These are phyloP conservation scores for Sycophila sp. DNA, from an alignment of 1,140 invertebrate genomes.

Conservation along the genomic window DNA sequence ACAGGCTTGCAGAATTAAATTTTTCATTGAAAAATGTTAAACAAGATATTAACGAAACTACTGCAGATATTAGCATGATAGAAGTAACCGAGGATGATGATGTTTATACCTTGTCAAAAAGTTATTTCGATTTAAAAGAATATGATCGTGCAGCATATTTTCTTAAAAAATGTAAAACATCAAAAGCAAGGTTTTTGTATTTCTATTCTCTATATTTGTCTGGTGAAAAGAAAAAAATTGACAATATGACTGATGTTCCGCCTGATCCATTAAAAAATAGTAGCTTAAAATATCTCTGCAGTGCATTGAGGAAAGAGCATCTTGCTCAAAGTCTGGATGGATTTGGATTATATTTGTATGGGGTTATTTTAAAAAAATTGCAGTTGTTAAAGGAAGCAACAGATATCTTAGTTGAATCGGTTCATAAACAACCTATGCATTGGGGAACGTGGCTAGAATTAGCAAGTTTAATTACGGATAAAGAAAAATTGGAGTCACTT, in stretches of 20 bases:
- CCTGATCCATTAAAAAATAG: constrained; percentile 72
- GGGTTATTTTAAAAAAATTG: constrained; percentile 89
- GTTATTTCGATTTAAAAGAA: constrained; percentile 92
- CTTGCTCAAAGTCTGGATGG: constrained; percentile 79
- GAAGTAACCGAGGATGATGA: constrained; percentile 72
- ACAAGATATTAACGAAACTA: constrained; percentile 60
- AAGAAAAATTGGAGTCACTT: constrained; percentile 73
- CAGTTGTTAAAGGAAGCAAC: constrained; percentile 80
- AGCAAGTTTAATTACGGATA: constrained; percentile 84
- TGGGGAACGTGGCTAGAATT: constrained; percentile 96
- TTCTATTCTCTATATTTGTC: constrained; percentile 89
- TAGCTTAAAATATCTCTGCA: constrained; percentile 68
- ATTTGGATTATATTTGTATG: constrained; percentile 90
- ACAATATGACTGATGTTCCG: constrained; percentile 81
- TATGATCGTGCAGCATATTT: constrained; percentile 92
- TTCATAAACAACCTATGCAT: constrained; percentile 81
- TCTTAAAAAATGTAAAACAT: constrained; percentile 74
- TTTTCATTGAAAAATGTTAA: constrained; percentile 77
- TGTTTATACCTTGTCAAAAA: constrained; percentile 83
- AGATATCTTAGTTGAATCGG: constrained; percentile 81
- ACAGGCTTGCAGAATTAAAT: constrained; percentile 83
- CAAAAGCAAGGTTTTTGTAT: constrained; percentile 81
- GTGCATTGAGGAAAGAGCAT: constrained; percentile 71
- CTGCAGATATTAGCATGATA: constrained; percentile 54
- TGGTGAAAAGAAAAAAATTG: constrained; percentile 86